phyloP scores from a whole-genome alignment of 2,888 invertebrate genomes.

The Drosophila aldrichi region DNA sequence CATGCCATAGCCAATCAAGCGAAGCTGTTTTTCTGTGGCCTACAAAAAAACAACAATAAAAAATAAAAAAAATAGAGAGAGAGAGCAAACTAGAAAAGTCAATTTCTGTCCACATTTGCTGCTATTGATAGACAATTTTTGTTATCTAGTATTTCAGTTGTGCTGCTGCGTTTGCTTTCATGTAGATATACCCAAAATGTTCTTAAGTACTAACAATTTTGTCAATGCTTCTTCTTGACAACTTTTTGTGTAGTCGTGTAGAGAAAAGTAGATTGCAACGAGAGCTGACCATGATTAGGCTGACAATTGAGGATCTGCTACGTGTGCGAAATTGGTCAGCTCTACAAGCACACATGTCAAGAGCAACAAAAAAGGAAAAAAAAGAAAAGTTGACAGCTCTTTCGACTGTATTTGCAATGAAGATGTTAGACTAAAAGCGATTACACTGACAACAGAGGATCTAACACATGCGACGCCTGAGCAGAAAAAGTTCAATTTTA shows the following conservation, averaged over 20 bases:
- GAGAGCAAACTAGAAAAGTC: conserved; percentile 51
- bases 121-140: conserved; percentile 58
- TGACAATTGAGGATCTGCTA: conserved; percentile 23
- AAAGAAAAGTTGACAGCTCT: conserved; percentile 19
- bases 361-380: conserved; percentile 9
- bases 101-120: conserved; percentile 54
- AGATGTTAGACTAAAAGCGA: conserved; percentile 4
- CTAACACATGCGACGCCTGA: not conserved
- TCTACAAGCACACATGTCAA: conserved; percentile 10
- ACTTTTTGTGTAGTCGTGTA: conserved; percentile 13
- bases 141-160: conserved; percentile 44
- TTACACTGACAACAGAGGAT: conserved; percentile 14
- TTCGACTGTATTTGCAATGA: not conserved
- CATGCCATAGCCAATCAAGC: conserved; percentile 67
- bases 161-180: conserved; percentile 19
- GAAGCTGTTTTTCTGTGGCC: conserved; percentile 63
- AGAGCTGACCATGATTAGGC: conserved; percentile 17
- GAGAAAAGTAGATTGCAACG: conserved; percentile 2
- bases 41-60: conserved; percentile 47
- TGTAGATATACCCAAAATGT: conserved; percentile 33
- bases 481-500: not conserved
- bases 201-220: conserved; percentile 35
- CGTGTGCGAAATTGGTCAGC: conserved; percentile 14
- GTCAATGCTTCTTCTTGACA: conserved; percentile 22
- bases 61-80: not conserved